These are phyloP conservation scores for Drosophila burlai DNA, from an alignment of 1,140 invertebrate genomes.

Conservation along the genomic window DNA sequence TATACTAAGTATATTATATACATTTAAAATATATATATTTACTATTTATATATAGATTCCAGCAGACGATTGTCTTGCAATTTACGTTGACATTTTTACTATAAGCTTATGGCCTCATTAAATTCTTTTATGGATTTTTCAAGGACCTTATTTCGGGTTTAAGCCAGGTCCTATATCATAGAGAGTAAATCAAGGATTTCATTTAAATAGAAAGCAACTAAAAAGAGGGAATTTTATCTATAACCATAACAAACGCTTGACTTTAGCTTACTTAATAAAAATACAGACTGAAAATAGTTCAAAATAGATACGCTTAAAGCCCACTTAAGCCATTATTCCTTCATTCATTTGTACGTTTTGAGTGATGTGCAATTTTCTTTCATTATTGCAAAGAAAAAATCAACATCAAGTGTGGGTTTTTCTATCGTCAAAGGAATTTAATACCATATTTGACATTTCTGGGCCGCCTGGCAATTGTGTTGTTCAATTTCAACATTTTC, in stretches of 20 bases:
- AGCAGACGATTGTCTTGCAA: not conserved
- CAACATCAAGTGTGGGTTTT: not conserved
- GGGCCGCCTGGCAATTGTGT: constrained; percentile 4
- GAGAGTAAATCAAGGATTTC: not conserved
- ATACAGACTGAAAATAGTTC: not conserved
- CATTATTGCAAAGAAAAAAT: not conserved
- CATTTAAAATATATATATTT: not conserved
- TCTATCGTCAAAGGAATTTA: not conserved
- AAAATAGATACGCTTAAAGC: too few species aligned
- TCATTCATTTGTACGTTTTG: not conserved
- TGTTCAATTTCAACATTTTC: not conserved
- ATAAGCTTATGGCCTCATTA: constrained; percentile 5
- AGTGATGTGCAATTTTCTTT: not conserved
- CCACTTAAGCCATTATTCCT: too few species aligned
- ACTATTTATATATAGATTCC: not conserved
- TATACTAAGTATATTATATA: not conserved
- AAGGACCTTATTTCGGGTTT: not conserved
- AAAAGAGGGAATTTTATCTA: not conserved
- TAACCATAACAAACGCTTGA: not conserved
- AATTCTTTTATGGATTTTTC: constrained; percentile 5
- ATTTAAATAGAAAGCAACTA: not conserved
- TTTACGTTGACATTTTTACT: not conserved
- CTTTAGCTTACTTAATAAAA: not conserved
- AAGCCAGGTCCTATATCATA: not conserved
- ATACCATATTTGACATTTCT: constrained; percentile 7